phyloP scores from a whole-genome alignment of 2,113 vertebrate genomes.

The Periophthalmus modestus region DNA sequence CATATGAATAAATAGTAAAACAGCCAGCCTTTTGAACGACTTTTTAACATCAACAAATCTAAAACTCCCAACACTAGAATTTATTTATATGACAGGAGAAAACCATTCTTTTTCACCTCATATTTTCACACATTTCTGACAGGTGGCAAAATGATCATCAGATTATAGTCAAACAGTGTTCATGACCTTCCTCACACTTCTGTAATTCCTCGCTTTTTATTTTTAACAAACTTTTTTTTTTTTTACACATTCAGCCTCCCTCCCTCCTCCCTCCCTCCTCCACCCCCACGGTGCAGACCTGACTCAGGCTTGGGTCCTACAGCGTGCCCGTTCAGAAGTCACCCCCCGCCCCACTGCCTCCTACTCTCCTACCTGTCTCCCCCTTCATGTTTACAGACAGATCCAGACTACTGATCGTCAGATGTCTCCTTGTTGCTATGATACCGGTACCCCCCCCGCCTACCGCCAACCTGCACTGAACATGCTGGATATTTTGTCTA shows the following conservation, averaged over 20 bases:
- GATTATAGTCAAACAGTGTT: too few species aligned
- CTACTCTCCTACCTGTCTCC: slow-evolving; percentile 9
- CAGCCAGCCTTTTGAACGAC: too few species aligned
- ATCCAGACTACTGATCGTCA: slow-evolving; percentile 33
- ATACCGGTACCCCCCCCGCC: slow-evolving; percentile 32
- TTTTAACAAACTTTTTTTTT: slow-evolving; percentile 15
- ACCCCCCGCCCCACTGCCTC: not conserved
- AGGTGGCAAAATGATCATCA: too few species aligned
- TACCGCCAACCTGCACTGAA: slow-evolving; percentile 24
- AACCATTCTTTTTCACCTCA: too few species aligned
- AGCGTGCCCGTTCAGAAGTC: slow-evolving; percentile 19
- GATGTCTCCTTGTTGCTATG: slow-evolving; percentile 53
- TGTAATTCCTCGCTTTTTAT: not conserved
- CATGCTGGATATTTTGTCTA: slow-evolving; percentile 4
- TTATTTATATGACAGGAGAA: too few species aligned
- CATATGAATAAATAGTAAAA: too few species aligned
- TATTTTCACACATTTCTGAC: too few species aligned
- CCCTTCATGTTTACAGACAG: slow-evolving; percentile 20
- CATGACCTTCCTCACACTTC: not conserved
- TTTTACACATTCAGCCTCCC: not conserved
- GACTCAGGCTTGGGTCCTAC: not conserved
- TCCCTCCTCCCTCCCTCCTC: slow-evolving; percentile 8
- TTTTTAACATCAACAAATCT: too few species aligned
- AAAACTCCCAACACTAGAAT: too few species aligned
- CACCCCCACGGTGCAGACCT: slow-evolving; percentile 27